A percentile compares a stretch with the other conserved stretches of the same genome.
These are phyloP conservation scores for Sylvilagus bachmani DNA, from an alignment of 2,113 vertebrate species.

Conservation along the genomic window DNA sequence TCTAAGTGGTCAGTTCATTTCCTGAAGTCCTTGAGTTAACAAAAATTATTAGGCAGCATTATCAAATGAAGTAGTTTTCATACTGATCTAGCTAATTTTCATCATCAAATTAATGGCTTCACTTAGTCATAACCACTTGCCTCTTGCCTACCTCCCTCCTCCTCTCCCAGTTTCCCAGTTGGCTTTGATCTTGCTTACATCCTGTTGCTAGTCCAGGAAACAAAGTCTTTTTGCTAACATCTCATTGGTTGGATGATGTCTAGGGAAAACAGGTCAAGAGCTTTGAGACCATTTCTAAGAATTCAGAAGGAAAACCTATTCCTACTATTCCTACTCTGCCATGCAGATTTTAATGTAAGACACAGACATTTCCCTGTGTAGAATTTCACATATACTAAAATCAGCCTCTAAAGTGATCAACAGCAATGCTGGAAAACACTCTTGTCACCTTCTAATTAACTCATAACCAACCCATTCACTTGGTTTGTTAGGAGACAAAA, in stretches of 20 bases:
- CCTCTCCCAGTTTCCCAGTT: background rate
- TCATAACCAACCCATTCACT: background rate
- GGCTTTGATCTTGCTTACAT: background rate
- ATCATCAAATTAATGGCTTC: background rate
- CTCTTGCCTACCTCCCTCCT: background rate
- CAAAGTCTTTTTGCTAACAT: background rate
- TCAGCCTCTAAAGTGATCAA: background rate
- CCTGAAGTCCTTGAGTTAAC: background rate
- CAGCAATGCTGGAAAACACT: background rate
- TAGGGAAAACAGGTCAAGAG: background rate
- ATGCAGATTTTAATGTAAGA: background rate
- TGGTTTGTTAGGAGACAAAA: slow-evolving; percentile 27
- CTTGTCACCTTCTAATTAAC: background rate
- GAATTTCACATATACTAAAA: background rate
- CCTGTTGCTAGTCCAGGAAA: background rate
- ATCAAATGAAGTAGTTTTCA: slow-evolving; percentile 37
- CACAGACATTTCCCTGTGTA: background rate
- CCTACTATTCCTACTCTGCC: background rate
- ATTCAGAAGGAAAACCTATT: background rate
- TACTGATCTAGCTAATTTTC: background rate
- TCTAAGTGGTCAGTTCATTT: background rate
- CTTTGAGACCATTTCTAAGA: background rate
- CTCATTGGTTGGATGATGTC: background rate
- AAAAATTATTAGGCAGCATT: slow-evolving; percentile 8
- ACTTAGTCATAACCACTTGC: background rate